Conservation (phyloP, 2,797 vertebrate genomes). For the Microctenopoma steveboyesi region DNA sequence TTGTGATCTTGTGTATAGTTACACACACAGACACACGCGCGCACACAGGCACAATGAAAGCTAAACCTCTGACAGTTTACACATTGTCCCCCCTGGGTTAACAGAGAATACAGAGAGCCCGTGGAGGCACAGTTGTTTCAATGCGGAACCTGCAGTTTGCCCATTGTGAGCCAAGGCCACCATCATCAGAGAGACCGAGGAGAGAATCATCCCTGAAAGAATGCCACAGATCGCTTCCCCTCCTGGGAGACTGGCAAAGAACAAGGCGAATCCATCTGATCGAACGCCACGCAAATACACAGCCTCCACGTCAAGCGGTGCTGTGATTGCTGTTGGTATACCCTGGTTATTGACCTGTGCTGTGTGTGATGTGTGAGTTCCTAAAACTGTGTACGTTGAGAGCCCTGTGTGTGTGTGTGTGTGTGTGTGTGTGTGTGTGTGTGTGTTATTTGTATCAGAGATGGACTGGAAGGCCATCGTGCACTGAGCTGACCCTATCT, state of each 20-base stretch:
- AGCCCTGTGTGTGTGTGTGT: conserved; percentile 22
- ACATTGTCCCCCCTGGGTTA: conserved; percentile 43
- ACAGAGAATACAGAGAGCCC: conserved; percentile 55
- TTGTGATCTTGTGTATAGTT: conserved; percentile 17
- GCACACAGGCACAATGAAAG: conserved; percentile 46
- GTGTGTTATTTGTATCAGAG: conserved; percentile 71
- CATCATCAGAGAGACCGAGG: conserved; percentile 72
- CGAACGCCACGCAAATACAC: conserved; percentile 81
- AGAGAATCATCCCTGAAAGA: conserved; percentile 72
- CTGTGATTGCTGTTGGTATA: conserved; percentile 81
- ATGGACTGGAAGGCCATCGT: conserved; percentile 76
- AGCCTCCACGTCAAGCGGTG: conserved; percentile 64
- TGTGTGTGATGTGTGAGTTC: conserved; percentile 71
- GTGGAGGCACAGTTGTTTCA: conserved; percentile 73
- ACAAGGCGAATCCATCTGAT: conserved; percentile 80
- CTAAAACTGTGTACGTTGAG: conserved; percentile 58
- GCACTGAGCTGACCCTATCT: conserved; percentile 81
- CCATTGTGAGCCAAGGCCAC: conserved; percentile 71
- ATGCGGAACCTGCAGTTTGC: conserved; percentile 49
- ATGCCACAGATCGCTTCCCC: conserved; percentile 72
- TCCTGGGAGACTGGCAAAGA: conserved; percentile 71
- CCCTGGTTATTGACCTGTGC: conserved; percentile 81
- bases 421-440: conserved; percentile 37
- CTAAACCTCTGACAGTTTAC: conserved; percentile 49
- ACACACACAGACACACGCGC: conserved; percentile 6